Evolutionary conservation across 2,797 vertebrate genomes (phyloP).

Genomic region (Basileuterus tristriatus): DNA sequence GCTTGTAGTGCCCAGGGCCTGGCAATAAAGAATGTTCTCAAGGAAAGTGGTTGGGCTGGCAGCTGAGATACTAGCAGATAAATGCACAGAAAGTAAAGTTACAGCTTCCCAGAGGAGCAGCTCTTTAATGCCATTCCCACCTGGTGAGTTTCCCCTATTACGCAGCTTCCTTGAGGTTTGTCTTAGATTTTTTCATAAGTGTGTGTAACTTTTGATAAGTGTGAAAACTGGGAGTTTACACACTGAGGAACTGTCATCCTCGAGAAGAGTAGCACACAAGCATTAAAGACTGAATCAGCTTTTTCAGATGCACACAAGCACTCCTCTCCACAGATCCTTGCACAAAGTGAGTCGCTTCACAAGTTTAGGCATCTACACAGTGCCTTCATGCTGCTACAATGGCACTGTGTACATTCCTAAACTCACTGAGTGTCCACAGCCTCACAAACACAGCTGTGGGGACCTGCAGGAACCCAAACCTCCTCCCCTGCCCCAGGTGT

Average conservation of each 20-base stretch:
- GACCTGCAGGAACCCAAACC: neutral
- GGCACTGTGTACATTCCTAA: neutral
- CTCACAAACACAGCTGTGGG: fast-evolving
- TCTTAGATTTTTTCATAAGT: neutral
- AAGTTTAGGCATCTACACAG: neutral
- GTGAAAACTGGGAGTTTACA: neutral
- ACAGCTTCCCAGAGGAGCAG: neutral
- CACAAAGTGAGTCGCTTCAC: neutral
- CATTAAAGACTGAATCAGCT: neutral
- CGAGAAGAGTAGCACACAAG: fast-evolving
- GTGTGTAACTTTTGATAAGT: too few species aligned
- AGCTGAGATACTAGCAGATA: neutral
- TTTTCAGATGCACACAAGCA: neutral
- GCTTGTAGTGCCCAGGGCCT: fast-evolving
- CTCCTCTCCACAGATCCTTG: neutral
- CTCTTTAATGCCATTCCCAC: neutral
- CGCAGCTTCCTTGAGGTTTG: neutral
- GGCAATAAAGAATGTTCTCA: neutral
- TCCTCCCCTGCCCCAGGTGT: neutral
- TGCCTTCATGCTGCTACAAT: neutral
- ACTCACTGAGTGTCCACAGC: neutral
- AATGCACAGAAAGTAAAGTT: neutral
- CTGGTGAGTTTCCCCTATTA: neutral
- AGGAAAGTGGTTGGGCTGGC: neutral
- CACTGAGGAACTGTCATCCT: neutral